Conservation (phyloP, 2,113 vertebrate species). For the Datnioides undecimradiatus region DNA sequence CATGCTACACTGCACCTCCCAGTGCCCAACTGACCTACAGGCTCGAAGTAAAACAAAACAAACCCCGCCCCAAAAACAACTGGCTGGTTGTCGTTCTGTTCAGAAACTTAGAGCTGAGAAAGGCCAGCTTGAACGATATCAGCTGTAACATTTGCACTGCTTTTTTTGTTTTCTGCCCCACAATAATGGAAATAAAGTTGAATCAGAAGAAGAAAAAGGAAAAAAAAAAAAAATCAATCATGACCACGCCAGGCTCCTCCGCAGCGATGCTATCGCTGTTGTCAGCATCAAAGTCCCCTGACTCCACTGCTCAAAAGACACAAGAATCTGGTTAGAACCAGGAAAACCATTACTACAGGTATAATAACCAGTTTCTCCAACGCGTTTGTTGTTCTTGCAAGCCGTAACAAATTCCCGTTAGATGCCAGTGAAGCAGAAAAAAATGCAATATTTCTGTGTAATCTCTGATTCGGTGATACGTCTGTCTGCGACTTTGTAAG, state of each 20-base stretch:
- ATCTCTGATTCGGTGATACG: too few species aligned
- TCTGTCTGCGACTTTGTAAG: too few species aligned
- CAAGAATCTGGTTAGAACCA: neutral
- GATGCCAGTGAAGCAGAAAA: neutral
- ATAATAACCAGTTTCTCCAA: neutral
- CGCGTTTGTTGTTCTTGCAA: neutral
- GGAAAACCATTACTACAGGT: neutral
- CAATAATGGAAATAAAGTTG: slow-evolving; percentile 34
- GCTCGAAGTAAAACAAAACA: neutral
- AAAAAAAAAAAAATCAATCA: slow-evolving; percentile 42
- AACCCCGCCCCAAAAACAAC: too few species aligned
- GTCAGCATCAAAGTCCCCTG: slow-evolving; percentile 19
- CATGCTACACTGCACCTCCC: neutral
- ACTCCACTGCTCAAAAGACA: slow-evolving; percentile 11
- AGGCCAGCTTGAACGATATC: slow-evolving; percentile 1
- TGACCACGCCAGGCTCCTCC: neutral
- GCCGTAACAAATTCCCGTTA: neutral
- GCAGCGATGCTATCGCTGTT: slow-evolving; percentile 12
- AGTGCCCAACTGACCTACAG: neutral
- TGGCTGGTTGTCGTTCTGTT: too few species aligned
- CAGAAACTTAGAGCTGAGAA: neutral
- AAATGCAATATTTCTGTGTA: neutral
- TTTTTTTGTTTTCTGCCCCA: neutral
- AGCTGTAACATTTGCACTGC: slow-evolving; percentile 5
- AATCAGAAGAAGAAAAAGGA: slow-evolving; percentile 16